These are phyloP conservation scores for Peromyscus eremicus DNA, from an alignment of 2,797 vertebrate species.

Conservation along the genomic window DNA sequence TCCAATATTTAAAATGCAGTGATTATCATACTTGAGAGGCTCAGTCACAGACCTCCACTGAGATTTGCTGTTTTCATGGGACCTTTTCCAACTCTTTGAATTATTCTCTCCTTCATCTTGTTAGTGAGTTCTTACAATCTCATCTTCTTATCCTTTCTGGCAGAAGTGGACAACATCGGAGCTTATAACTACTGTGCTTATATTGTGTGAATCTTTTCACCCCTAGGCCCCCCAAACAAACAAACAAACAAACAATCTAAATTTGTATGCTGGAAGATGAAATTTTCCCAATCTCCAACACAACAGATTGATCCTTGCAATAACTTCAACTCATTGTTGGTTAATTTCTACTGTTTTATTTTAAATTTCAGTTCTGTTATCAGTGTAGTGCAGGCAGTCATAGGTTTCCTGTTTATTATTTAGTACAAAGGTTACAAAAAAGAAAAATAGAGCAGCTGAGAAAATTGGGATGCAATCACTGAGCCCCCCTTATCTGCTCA, in stretches of 20 bases:
- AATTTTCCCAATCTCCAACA: not conserved
- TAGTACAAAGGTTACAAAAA: not conserved
- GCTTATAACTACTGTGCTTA: not conserved
- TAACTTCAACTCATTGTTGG: not conserved
- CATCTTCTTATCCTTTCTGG: not conserved
- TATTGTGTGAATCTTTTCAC: not conserved
- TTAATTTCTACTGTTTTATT: not conserved
- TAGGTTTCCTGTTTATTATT: not conserved
- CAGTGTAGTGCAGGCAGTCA: not conserved
- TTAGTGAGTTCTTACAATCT: not conserved
- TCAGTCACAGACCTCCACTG: not conserved
- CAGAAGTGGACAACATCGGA: constrained; percentile 18
- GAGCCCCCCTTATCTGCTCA: not conserved
- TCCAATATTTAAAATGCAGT: constrained; percentile 25
- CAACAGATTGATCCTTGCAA: not conserved
- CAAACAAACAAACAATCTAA: not conserved
- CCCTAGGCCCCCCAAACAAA: not conserved
- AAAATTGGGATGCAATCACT: not conserved
- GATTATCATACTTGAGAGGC: not conserved
- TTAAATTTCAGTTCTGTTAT: not conserved
- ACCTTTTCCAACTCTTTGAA: constrained; percentile 15
- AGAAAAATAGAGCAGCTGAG: not conserved
- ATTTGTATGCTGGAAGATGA: not conserved
- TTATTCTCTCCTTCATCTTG: not conserved
- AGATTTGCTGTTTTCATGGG: not conserved